Base-by-base conservation (phyloP, 2,888 invertebrate genomes). In the Zygogramma bicolorata region DNA sequence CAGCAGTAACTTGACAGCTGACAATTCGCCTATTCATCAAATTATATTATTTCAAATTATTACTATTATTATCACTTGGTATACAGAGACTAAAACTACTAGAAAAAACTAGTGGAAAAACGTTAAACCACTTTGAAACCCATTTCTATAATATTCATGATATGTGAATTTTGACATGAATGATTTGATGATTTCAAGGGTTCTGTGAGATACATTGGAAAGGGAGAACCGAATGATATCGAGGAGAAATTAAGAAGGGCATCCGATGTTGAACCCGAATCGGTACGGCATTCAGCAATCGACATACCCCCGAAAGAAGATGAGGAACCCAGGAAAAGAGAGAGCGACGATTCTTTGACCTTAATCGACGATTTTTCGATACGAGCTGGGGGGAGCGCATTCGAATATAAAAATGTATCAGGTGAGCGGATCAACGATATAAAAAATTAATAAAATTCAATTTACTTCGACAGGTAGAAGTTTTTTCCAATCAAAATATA, bases 171-270 rank as follows among this genome's bases (percentile, higher is more conserved):
- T n/a, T n/a, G n/a, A n/a, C n/a, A n/a, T n/a, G n/a, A n/a, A n/a
- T n/a, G n/a, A n/a, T n/a, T 38, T 38, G 10, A 13, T 38, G 2
- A 13, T 38, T 57, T 66, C n/a, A 57, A 67, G 53, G 58, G 62
- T 34, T 62, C 62, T 15, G 62, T 62, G 22, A 62, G 42, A 15
- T 46, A 62, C 10, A 10, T 42, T 13, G 29, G 22, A 7, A 62
- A 42, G 42, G 22, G n/a, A 15, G n/a, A 42, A 1, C 27, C 27
- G 13, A 8, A 42, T 27, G 25, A 42, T 10, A 40, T 46, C 27
- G 42, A 62, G 27, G 15, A n/a, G 2, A 20, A 10, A 2, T 22
- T 25, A 13, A 53, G 6, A 22, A 46, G 10, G 3, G 46, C 7
- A 7, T 46, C 46, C 18, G 46, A 22, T 20, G 7, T 15, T 2